Percentiles rank a stretch among this genome's conserved stretches.
Evolutionary conservation across 37 sponge, comb jelly and placozoan genomes (phyloP).

Genomic region (Dysidea cf. avara): DNA sequence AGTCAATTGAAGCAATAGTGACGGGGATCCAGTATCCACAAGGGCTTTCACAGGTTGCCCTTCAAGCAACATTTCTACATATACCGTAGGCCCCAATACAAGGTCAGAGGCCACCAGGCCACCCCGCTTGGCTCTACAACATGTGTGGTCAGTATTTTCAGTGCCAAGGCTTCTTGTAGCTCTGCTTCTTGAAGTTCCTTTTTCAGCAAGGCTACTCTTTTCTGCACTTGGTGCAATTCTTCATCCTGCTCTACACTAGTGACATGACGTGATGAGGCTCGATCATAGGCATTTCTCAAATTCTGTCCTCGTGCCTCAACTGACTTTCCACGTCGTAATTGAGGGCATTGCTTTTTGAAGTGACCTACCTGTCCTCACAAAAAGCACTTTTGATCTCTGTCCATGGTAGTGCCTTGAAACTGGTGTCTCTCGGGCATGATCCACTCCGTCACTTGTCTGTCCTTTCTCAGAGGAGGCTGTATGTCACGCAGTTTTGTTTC

Average conservation of each 20-base stretch:
- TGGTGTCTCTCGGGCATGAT: too few relatives aligned
- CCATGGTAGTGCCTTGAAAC: too few relatives aligned
- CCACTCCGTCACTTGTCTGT: too few relatives aligned
- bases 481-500: slow-evolving; percentile 38
- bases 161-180: too few relatives aligned
- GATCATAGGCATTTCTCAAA: slow-evolving; percentile 9
- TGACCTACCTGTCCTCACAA: too few relatives aligned
- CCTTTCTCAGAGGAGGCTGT: neutral
- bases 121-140: neutral
- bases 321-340: neutral
- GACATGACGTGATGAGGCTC: neutral
- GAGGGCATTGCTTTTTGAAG: slow-evolving; percentile 27
- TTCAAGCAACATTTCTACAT: slow-evolving; percentile 22
- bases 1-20: slow-evolving; percentile 30
- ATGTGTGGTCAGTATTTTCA: neutral
- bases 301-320: too few relatives aligned
- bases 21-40: slow-evolving; percentile 59
- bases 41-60: slow-evolving; percentile 30
- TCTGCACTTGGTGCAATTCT: too few relatives aligned
- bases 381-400: too few relatives aligned
- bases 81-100: slow-evolving; percentile 20
- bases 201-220: too few relatives aligned
- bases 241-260: neutral
- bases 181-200: neutral
- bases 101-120: neutral